These are phyloP conservation scores for Halocynthia roretzi DNA, from an alignment of 23 tunicate species.

Conservation along the genomic window DNA sequence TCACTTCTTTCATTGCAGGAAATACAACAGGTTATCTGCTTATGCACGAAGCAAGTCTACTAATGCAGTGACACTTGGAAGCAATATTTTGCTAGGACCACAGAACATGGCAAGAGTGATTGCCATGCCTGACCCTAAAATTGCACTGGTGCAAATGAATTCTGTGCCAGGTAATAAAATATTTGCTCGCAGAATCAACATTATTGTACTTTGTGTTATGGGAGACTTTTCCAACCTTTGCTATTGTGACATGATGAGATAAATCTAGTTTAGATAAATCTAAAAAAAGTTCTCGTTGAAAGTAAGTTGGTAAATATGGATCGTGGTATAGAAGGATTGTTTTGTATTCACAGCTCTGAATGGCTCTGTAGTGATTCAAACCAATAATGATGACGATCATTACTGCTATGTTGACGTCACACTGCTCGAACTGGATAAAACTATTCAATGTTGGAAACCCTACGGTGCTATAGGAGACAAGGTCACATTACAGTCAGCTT, in stretches of 20 bases:
- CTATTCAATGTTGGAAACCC: constrained; percentile 59
- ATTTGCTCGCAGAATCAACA: neutral
- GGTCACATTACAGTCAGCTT: constrained; percentile 53
- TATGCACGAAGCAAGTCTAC: neutral
- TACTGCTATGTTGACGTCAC: constrained; percentile 66
- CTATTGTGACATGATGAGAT: neutral
- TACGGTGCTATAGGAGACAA: constrained; percentile 67
- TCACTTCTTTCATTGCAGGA: too few relatives aligned
- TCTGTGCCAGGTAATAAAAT: constrained; percentile 39
- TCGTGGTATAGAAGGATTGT: neutral
- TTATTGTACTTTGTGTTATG: neutral
- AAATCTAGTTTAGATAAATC: neutral
- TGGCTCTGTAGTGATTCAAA: constrained; percentile 59
- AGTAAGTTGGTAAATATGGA: neutral
- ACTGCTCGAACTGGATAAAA: constrained; percentile 34
- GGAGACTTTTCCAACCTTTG: neutral
- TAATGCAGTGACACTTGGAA: constrained; percentile 35
- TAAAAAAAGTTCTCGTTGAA: neutral
- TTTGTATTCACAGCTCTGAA: constrained; percentile 44
- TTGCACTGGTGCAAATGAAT: constrained; percentile 84
- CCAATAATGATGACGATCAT: constrained; percentile 51
- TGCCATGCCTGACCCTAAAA: constrained; percentile 69
- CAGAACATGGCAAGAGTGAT: constrained; percentile 77
- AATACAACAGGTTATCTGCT: too few relatives aligned
- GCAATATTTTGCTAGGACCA: constrained; percentile 57